Conservation (phyloP, 1,140 invertebrate genomes). For the Oreohelix idahoensis region DNA sequence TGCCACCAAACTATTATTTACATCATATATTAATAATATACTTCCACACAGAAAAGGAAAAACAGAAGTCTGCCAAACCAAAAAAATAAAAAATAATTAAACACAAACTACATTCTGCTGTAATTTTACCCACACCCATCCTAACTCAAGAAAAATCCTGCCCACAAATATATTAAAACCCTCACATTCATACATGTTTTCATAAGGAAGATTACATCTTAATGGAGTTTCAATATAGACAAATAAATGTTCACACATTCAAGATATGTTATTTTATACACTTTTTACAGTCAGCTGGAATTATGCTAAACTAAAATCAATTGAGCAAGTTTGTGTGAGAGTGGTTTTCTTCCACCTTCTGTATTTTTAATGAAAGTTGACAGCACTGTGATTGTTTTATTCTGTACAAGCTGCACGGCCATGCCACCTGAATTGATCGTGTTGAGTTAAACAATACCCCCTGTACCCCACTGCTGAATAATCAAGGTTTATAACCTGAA, state of each 20-base stretch:
- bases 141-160: too few species aligned
- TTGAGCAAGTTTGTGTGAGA: constrained; percentile 2
- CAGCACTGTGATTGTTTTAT: background rate
- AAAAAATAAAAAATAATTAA: too few species aligned
- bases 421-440: background rate
- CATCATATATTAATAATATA: too few species aligned
- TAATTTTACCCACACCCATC: too few species aligned
- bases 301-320: constrained; percentile 11
- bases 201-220: background rate
- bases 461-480: too few species aligned
- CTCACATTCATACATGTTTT: background rate
- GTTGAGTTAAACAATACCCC: too few species aligned
- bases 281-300: background rate
- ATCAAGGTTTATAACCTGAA: too few species aligned
- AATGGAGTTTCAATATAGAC: background rate
- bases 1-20: too few species aligned
- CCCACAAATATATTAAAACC: too few species aligned
- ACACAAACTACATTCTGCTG: too few species aligned
- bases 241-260: background rate
- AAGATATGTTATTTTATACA: constrained; percentile 2
- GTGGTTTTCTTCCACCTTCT: background rate
- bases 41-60: too few species aligned
- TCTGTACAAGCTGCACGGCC: background rate
- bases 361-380: background rate
- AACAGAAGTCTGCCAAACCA: too few species aligned